Evolutionary conservation across 2,888 invertebrate genomes (phyloP).

Genomic region (Automeris io): DNA sequence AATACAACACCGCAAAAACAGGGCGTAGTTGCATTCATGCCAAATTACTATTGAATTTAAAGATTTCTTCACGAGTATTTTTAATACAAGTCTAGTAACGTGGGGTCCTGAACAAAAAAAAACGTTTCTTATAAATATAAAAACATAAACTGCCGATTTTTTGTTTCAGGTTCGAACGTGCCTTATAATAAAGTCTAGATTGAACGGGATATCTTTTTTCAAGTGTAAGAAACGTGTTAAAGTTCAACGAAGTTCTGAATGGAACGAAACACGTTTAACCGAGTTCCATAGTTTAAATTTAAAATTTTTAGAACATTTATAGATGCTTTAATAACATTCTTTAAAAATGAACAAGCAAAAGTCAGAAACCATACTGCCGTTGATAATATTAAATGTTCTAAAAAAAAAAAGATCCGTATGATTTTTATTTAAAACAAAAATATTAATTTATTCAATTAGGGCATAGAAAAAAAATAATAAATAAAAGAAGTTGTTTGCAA

Average conservation of each 20-base stretch:
- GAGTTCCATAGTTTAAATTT: conserved; percentile 33
- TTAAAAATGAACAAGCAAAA: too few relatives aligned
- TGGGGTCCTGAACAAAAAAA: conserved; percentile 39
- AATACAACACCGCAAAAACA: conserved; percentile 73
- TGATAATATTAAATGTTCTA: too few relatives aligned
- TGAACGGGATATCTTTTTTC: conserved; percentile 31
- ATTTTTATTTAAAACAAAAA: too few relatives aligned
- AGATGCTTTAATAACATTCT: too few relatives aligned
- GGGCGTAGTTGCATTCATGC: conserved; percentile 64
- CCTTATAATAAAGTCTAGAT: conserved; percentile 55
- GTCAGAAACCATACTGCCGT: too few relatives aligned
- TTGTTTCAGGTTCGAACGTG: conserved; percentile 32
- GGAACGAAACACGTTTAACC: conserved; percentile 56
- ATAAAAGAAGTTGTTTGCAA: too few relatives aligned
- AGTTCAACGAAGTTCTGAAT: conserved; percentile 51
- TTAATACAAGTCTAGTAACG: conserved; percentile 55
- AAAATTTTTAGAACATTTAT: conserved; percentile 24
- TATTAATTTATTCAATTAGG: too few relatives aligned
- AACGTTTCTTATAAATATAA: conserved; percentile 29
- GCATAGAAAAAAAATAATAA: too few relatives aligned
- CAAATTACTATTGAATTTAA: conserved; percentile 73
- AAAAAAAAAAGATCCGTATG: too few relatives aligned
- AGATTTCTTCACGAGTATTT: conserved; percentile 67
- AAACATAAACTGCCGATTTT: conserved; percentile 24
- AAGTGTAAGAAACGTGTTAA: conserved; percentile 36